Conservation (phyloP, 1,140 invertebrate genomes). For the Bombus huntii region DNA sequence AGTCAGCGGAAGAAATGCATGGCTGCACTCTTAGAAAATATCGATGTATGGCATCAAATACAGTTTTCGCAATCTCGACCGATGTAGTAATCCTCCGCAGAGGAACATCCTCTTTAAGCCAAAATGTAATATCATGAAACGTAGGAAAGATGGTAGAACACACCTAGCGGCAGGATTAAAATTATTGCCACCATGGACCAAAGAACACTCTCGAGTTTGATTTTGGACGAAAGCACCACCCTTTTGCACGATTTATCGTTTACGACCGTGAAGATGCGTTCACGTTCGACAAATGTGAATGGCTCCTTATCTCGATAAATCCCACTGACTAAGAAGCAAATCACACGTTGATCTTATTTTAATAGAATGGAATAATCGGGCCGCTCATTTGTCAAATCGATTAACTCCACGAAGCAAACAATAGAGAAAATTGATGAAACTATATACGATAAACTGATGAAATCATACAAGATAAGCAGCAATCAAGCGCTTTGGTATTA, state of each 20-base stretch:
- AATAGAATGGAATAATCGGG: background rate
- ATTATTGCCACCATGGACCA: background rate
- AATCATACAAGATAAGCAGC: too few species aligned
- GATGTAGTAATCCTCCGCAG: background rate
- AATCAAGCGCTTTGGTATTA: too few species aligned
- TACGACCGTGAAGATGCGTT: background rate
- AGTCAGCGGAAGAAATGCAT: background rate
- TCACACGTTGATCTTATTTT: background rate
- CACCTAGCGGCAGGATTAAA: background rate
- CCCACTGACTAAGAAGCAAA: too few species aligned
- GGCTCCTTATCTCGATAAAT: background rate
- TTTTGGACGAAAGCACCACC: background rate
- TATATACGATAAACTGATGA: too few species aligned
- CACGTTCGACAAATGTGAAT: background rate
- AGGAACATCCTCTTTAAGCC: slow-evolving; percentile 28
- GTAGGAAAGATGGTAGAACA: background rate
- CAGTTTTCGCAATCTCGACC: background rate
- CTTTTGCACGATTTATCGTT: slow-evolving; percentile 5
- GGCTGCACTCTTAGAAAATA: background rate
- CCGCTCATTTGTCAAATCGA: too few species aligned
- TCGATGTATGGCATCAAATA: background rate
- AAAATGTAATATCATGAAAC: too few species aligned
- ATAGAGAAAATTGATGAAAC: too few species aligned
- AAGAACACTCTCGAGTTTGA: background rate
- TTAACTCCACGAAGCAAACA: too few species aligned